Conservation (phyloP, 1,140 invertebrate species). For the Nephila pilipes region DNA sequence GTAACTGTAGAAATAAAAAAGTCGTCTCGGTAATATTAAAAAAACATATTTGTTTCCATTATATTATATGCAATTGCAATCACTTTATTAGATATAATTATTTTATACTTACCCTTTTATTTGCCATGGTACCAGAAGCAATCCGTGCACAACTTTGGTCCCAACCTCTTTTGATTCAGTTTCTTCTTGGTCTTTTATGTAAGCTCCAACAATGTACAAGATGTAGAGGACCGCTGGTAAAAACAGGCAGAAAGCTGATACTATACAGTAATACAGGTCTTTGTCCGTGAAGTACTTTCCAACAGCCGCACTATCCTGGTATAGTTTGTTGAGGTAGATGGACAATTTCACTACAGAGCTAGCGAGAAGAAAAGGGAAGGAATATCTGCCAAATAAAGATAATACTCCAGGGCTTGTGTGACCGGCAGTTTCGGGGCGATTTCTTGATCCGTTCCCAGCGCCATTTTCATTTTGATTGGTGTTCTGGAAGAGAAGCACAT, state of each 20-base stretch:
- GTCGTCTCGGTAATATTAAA: no score
- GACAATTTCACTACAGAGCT: conserved; percentile 67
- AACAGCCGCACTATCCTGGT: conserved; percentile 77
- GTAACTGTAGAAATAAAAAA: no score
- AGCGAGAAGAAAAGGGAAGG: conserved; percentile 66
- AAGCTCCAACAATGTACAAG: conserved; percentile 76
- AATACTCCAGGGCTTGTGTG: background rate
- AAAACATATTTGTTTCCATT: no score
- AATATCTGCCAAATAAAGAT: conserved; percentile 39
- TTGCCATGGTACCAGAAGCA: conserved; percentile 79
- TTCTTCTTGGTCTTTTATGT: conserved; percentile 75
- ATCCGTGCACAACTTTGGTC: conserved; percentile 78
- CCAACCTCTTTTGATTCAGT: conserved; percentile 72
- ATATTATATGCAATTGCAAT: no score
- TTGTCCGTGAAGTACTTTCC: conserved; percentile 68
- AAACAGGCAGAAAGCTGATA: conserved; percentile 77
- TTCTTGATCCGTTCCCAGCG: background rate
- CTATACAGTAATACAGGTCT: conserved; percentile 77
- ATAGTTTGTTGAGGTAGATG: conserved; percentile 78
- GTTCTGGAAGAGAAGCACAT: background rate
- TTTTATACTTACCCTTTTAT: conserved; percentile 78
- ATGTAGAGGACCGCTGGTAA: conserved; percentile 78
- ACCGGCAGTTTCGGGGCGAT: background rate
- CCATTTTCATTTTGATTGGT: background rate
- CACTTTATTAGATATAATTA: no score